A percentile compares a stretch with the other conserved stretches of the same genome.
Evolutionary conservation across 2,113 vertebrate species (phyloP).

Genomic region (Carettochelys insculpta): DNA sequence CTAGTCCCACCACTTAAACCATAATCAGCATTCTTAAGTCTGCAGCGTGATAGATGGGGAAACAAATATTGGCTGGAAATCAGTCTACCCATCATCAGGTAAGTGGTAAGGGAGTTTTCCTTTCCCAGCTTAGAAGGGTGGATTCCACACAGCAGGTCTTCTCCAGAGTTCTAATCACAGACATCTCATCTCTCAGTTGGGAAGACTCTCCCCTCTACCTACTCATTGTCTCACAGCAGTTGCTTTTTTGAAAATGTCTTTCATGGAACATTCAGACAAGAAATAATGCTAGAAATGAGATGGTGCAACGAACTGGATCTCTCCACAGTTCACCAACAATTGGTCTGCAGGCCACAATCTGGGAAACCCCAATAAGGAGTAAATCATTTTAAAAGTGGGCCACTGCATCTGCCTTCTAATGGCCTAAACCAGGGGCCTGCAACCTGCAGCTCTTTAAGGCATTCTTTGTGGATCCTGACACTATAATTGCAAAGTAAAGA

Average conservation of each 20-base stretch:
- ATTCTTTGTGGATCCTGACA: too few species aligned
- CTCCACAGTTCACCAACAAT: too few species aligned
- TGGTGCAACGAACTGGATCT: neutral
- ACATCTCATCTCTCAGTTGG: accelerated
- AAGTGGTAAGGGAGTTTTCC: neutral
- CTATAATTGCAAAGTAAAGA: too few species aligned
- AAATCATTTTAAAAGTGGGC: neutral
- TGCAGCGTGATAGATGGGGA: neutral
- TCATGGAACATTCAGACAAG: too few species aligned
- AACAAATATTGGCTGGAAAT: neutral
- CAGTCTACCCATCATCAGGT: neutral
- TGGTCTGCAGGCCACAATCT: neutral
- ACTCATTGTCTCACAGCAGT: accelerated
- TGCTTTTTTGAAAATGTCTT: neutral
- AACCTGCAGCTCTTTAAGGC: too few species aligned
- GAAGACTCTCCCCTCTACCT: neutral
- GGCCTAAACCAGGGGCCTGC: neutral
- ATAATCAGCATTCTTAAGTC: neutral
- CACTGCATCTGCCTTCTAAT: neutral
- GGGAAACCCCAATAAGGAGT: neutral
- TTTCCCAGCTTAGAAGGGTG: neutral
- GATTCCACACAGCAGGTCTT: neutral
- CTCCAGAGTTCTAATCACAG: neutral
- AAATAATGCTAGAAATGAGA: neutral
- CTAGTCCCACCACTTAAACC: accelerated